Conservation (phyloP, 2,888 invertebrate species). For the Meloe dianella region DNA sequence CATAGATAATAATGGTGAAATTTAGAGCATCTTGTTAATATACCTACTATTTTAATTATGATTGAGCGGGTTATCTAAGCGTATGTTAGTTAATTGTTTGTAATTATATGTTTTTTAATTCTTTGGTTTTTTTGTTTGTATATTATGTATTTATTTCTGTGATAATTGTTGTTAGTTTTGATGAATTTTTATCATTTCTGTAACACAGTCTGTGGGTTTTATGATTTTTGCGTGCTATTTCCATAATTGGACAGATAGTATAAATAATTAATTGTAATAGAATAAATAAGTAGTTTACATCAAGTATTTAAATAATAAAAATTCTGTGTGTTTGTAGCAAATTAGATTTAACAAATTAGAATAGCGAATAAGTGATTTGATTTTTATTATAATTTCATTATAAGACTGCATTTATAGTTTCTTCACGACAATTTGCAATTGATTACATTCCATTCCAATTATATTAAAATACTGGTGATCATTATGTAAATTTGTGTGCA, state of each 20-base stretch:
- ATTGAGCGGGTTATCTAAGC: conserved; percentile 33
- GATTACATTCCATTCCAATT: conserved; percentile 31
- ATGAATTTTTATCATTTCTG: conserved; percentile 32
- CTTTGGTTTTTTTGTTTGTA: conserved; percentile 27
- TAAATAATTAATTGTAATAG: conserved; percentile 44
- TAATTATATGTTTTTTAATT: conserved; percentile 16
- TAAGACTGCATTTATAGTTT: conserved; percentile 36
- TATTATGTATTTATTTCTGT: conserved; percentile 51
- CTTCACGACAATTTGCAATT: conserved; percentile 19
- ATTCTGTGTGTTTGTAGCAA: conserved; percentile 51
- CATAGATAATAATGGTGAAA: conserved; percentile 18
- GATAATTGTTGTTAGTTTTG: conserved; percentile 46
- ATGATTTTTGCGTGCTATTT: conserved; percentile 36
- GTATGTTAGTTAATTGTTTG: conserved; percentile 18
- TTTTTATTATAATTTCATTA: conserved; percentile 34
- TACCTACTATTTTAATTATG: conserved; percentile 24
- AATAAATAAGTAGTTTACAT: conserved; percentile 41
- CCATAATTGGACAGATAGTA: conserved; percentile 39
- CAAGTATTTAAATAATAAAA: conserved; percentile 47
- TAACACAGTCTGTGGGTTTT: conserved; percentile 30
- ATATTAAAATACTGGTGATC: conserved; percentile 28
- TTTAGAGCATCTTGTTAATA: conserved; percentile 23
- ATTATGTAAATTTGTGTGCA: conserved; percentile 39
- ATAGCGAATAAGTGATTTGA: conserved; percentile 19
- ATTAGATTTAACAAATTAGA: conserved; percentile 41